Evolutionary conservation across 2,888 invertebrate genomes (phyloP).

Genomic region (Lumbricus terrestris): DNA sequence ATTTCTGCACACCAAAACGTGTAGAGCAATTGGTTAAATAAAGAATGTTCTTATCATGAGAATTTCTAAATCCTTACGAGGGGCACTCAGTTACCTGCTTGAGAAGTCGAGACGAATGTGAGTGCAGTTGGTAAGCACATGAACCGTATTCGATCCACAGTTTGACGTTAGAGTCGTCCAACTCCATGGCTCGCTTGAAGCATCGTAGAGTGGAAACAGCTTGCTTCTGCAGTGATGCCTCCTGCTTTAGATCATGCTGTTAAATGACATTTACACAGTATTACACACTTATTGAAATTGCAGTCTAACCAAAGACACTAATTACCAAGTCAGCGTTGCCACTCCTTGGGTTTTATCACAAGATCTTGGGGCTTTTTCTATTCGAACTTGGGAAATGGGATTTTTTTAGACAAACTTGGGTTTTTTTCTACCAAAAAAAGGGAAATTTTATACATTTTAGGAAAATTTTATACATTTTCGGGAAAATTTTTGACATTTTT

Average conservation of each 20-base stretch:
- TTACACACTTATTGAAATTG: not conserved
- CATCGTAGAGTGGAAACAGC: slow-evolving; percentile 68
- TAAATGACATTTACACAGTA: not conserved
- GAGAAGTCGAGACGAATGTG: slow-evolving; percentile 81
- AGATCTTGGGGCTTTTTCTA: too few species aligned
- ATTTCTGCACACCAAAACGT: too few species aligned
- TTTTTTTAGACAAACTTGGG: too few species aligned
- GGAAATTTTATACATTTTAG: too few species aligned
- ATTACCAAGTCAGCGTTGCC: too few species aligned
- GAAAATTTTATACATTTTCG: too few species aligned
- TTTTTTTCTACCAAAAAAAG: too few species aligned
- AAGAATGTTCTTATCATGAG: too few species aligned
- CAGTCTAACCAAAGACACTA: not conserved
- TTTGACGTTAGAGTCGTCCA: slow-evolving; percentile 69
- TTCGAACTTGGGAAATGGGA: too few species aligned
- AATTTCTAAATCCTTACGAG: not conserved
- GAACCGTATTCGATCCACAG: slow-evolving; percentile 89
- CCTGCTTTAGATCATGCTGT: slow-evolving; percentile 43
- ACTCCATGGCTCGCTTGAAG: slow-evolving; percentile 75
- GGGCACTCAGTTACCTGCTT: slow-evolving; percentile 68
- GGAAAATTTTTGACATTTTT: too few species aligned
- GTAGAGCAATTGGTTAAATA: too few species aligned
- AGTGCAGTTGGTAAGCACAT: slow-evolving; percentile 84
- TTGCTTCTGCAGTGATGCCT: slow-evolving; percentile 16
- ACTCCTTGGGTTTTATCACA: too few species aligned